A percentile compares a stretch with the other conserved stretches of the same genome.
Evolutionary conservation across 2,113 vertebrate species (phyloP).

Genomic region (Scopus umbretta): DNA sequence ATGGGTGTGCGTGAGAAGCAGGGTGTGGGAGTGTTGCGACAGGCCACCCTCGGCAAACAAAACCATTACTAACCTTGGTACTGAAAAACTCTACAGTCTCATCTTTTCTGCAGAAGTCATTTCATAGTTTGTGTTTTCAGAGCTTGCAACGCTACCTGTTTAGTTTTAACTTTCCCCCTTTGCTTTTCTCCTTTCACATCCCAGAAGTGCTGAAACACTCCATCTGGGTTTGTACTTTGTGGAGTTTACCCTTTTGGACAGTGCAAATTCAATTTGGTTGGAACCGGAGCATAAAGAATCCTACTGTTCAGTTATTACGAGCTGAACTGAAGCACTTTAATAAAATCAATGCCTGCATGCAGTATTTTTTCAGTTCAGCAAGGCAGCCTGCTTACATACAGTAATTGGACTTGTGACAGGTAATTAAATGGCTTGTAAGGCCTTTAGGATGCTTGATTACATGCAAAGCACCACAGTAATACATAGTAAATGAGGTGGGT

Average conservation of each 20-base stretch:
- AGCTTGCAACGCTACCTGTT: background rate
- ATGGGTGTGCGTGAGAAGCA: background rate
- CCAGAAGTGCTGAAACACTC: background rate
- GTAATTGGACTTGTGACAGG: conserved; percentile 48
- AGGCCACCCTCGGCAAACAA: background rate
- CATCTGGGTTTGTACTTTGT: background rate
- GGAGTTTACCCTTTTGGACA: background rate
- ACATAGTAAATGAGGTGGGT: conserved; percentile 24
- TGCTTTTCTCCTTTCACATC: background rate
- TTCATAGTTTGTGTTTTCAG: background rate
- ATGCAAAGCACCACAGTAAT: conserved; percentile 11
- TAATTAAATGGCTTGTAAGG: conserved; percentile 56
- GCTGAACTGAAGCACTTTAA: background rate
- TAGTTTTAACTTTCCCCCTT: background rate
- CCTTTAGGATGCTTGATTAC: conserved; percentile 49
- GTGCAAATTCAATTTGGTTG: background rate
- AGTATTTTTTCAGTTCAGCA: background rate
- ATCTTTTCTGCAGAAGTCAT: background rate
- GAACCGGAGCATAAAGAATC: background rate
- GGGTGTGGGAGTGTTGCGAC: background rate
- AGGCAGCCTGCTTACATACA: conserved; percentile 6
- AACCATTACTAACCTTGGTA: background rate
- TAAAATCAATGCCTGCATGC: background rate
- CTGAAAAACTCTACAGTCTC: background rate
- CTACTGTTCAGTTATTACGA: background rate